A percentile compares a stretch with the other conserved stretches of the same genome.
Conservation (phyloP, 2,888 invertebrate genomes). For the Cephonodes hylas region DNA sequence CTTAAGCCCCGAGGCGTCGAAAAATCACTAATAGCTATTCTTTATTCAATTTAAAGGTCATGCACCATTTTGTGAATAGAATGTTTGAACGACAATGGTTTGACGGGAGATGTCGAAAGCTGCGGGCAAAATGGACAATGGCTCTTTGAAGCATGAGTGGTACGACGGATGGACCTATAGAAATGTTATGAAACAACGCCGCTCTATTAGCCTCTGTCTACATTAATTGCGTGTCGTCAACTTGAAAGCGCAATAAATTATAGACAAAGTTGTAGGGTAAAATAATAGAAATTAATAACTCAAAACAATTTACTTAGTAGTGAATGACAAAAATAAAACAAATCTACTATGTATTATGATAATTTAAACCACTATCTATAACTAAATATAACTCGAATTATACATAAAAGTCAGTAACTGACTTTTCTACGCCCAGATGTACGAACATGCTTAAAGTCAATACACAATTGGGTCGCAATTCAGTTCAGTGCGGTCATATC, state of each 20-base stretch:
- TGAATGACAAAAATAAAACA: no score
- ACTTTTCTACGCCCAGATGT: no score
- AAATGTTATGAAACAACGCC: conserved; percentile 26
- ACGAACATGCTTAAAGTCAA: no score
- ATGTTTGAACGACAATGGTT: not conserved
- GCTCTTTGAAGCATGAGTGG: conserved; percentile 25
- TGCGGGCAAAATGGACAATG: conserved; percentile 15
- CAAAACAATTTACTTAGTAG: no score
- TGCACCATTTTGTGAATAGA: not conserved
- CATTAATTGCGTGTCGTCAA: not conserved
- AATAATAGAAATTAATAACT: no score
- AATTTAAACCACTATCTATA: no score
- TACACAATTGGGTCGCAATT: no score
- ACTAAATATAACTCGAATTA: no score
- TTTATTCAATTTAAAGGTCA: conserved; percentile 3
- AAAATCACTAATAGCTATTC: not conserved
- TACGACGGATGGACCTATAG: conserved; percentile 20
- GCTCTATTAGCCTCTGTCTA: conserved; percentile 14
- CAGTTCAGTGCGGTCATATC: no score
- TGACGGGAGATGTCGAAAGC: conserved; percentile 17
- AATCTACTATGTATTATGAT: no score
- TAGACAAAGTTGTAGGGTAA: no score
- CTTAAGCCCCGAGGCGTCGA: not conserved
- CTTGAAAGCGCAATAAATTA: not conserved
- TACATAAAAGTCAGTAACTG: no score